phyloP scores from a whole-genome alignment of 1,140 invertebrate species.

The Agrypnia vestita region DNA sequence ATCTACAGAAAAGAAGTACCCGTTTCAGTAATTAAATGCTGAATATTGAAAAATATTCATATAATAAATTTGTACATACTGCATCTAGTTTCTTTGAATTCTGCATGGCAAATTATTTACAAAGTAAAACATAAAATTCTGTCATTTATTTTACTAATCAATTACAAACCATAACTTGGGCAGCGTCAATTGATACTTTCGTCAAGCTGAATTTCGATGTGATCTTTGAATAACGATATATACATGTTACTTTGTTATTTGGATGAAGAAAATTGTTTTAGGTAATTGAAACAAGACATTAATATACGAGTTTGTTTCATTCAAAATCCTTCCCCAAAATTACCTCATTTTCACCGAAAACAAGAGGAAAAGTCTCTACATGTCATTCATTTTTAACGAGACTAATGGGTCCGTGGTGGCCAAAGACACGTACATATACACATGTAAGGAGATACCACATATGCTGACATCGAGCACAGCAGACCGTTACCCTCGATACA shows the following conservation, averaged over 20 bases:
- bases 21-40: too few relatives aligned
- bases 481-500: too few relatives aligned
- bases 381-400: too few relatives aligned
- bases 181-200: slow-evolving; percentile 47
- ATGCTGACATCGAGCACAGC: too few relatives aligned
- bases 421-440: too few relatives aligned
- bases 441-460: too few relatives aligned
- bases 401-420: too few relatives aligned
- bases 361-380: too few relatives aligned
- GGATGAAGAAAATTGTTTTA: slow-evolving; percentile 55
- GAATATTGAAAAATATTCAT: not conserved
- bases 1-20: too few relatives aligned
- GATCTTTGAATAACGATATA: slow-evolving; percentile 45
- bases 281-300: slow-evolving; percentile 53
- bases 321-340: not conserved
- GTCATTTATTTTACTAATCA: too few relatives aligned
- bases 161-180: not conserved
- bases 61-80: not conserved
- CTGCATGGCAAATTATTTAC: not conserved
- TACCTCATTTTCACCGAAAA: not conserved
- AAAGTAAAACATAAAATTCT: not conserved
- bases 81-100: not conserved
- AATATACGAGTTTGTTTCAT: slow-evolving; percentile 37
- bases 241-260: slow-evolving; percentile 55
- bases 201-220: slow-evolving; percentile 41